Conservation (phyloP, 64 coral and sea anemone species). For the Montipora foliosa region DNA sequence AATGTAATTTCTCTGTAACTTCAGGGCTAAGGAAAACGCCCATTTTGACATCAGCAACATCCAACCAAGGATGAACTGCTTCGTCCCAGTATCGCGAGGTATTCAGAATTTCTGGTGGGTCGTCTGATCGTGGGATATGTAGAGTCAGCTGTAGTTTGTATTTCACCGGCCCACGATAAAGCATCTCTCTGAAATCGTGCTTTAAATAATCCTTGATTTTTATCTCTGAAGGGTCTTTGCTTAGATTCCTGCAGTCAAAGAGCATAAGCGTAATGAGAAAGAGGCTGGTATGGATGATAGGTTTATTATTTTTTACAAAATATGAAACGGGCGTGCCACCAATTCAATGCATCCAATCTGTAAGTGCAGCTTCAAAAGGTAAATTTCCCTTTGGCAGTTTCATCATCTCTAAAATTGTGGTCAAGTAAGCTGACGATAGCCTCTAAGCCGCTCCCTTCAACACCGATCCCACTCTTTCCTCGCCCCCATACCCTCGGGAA, state of each 20-base stretch:
- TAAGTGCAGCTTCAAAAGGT: too few relatives aligned
- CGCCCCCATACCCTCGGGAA: too few relatives aligned
- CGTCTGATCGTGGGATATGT: constrained; percentile 29
- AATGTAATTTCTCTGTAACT: constrained; percentile 25
- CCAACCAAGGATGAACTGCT: constrained; percentile 67
- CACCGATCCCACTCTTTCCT: too few relatives aligned
- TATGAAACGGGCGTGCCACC: too few relatives aligned
- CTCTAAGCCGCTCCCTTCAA: too few relatives aligned
- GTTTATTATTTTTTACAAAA: too few relatives aligned
- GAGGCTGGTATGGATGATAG: too few relatives aligned
- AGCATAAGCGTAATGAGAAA: not conserved
- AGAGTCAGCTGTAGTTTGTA: constrained; percentile 74
- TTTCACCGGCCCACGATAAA: constrained; percentile 58
- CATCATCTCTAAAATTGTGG: too few relatives aligned
- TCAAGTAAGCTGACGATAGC: too few relatives aligned
- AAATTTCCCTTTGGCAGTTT: too few relatives aligned
- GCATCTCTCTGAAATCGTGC: constrained; percentile 65
- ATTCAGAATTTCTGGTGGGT: constrained; percentile 44
- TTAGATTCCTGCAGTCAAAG: constrained; percentile 51
- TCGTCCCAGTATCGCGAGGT: constrained; percentile 60
- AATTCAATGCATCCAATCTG: too few relatives aligned
- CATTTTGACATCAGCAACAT: constrained; percentile 76
- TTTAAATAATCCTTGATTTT: constrained; percentile 80
- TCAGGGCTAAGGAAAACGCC: constrained; percentile 34
- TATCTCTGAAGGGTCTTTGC: constrained; percentile 51